These are phyloP conservation scores for Rhynchomys soricoides DNA, from an alignment of 2,113 vertebrate species.

Conservation along the genomic window DNA sequence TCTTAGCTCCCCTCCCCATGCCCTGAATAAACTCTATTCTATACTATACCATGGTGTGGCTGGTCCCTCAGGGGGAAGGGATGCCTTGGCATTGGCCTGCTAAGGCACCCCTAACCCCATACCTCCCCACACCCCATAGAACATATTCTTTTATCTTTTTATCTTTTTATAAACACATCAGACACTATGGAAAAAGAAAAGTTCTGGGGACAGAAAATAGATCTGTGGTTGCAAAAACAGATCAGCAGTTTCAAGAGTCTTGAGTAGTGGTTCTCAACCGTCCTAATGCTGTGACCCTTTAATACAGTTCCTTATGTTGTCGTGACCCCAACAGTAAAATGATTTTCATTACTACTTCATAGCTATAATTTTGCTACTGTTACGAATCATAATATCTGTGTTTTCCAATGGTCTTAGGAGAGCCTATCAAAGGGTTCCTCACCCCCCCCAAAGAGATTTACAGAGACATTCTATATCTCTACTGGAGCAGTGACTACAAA, in stretches of 20 bases:
- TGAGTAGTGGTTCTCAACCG: neutral
- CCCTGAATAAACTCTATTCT: no score
- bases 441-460: neutral
- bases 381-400: neutral
- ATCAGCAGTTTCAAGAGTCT: neutral
- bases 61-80: no score
- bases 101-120: no score
- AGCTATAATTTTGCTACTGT: neutral
- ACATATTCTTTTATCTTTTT: no score
- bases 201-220: slow-evolving; percentile 3
- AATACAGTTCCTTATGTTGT: neutral
- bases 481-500: neutral
- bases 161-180: no score
- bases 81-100: no score
- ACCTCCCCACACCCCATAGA: no score
- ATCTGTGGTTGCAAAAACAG: neutral
- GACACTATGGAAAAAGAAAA: slow-evolving; percentile 25
- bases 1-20: no score
- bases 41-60: no score
- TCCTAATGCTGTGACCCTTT: no score
- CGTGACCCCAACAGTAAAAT: neutral
- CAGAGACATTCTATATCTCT: neutral
- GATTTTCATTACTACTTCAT: neutral
- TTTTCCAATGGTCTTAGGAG: neutral
- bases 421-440: neutral